Conservation (phyloP, 1,140 invertebrate genomes). For the Drosophila mauritiana region DNA sequence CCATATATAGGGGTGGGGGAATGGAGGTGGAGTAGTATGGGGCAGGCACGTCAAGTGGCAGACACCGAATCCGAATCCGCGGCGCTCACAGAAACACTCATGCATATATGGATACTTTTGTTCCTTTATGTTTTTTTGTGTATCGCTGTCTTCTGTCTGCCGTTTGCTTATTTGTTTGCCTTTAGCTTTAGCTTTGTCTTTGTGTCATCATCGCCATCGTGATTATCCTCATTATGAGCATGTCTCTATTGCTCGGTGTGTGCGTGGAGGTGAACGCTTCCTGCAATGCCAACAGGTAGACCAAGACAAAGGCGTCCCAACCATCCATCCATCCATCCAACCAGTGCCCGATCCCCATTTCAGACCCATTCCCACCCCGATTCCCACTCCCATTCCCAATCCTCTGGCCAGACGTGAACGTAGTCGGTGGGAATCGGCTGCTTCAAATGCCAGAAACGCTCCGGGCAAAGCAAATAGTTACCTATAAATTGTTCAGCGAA, state of each 20-base stretch:
- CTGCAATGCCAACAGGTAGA: constrained; percentile 82
- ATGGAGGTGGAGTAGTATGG: constrained; percentile 1
- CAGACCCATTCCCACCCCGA: constrained; percentile 12
- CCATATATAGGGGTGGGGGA: not conserved
- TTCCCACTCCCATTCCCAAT: constrained; percentile 22
- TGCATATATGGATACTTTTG: constrained; percentile 60
- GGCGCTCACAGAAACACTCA: constrained; percentile 54
- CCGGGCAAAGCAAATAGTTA: constrained; percentile 66
- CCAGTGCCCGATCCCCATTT: constrained; percentile 1
- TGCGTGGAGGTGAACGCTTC: constrained; percentile 76
- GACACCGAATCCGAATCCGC: constrained; percentile 61
- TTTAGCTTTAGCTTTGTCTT: constrained; percentile 64
- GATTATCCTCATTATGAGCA: constrained; percentile 52
- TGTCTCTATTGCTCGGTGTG: constrained; percentile 13
- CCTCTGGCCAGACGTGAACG: constrained; percentile 31
- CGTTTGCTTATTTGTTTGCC: constrained; percentile 56
- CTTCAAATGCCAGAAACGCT: constrained; percentile 68
- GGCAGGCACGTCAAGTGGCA: constrained; percentile 71
- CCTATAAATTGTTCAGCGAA: constrained; percentile 61
- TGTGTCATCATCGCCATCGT: constrained; percentile 79
- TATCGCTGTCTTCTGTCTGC: constrained; percentile 32
- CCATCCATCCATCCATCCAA: constrained; percentile 7
- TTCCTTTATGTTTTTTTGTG: constrained; percentile 61
- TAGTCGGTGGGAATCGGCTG: constrained; percentile 69
- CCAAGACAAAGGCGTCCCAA: constrained; percentile 51